Conservation (phyloP, 2,888 invertebrate genomes). For the Agrotis segetum region DNA sequence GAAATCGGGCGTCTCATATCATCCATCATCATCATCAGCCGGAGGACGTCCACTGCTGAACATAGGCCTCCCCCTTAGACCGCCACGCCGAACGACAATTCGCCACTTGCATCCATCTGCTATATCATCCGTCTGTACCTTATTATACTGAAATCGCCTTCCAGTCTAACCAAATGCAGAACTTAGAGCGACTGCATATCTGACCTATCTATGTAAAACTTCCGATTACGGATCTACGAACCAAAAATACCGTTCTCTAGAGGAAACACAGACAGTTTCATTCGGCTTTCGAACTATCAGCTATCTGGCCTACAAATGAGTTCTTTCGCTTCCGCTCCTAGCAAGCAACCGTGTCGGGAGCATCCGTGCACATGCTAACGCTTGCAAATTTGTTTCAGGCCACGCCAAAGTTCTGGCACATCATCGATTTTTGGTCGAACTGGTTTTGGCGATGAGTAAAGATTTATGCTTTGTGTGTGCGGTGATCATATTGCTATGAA, state of each 20-base stretch:
- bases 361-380: constrained; percentile 51
- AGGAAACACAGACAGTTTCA: constrained; percentile 7
- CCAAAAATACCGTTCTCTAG: not conserved
- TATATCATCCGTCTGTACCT: too few species aligned
- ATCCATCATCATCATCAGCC: too few species aligned
- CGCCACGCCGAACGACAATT: too few species aligned
- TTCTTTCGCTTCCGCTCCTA: constrained; percentile 42
- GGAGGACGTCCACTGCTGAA: too few species aligned
- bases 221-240: not conserved
- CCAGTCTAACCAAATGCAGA: not conserved
- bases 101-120: too few species aligned
- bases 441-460: constrained; percentile 4
- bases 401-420: constrained; percentile 28
- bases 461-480: constrained; percentile 6
- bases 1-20: too few species aligned
- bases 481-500: not conserved
- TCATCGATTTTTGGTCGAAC: constrained; percentile 51
- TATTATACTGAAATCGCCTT: not conserved
- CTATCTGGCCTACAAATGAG: constrained; percentile 45
- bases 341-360: constrained; percentile 42
- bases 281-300: constrained; percentile 25
- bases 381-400: constrained; percentile 50
- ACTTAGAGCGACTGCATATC: not conserved
- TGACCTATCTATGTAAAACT: not conserved
- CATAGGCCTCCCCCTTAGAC: too few species aligned